Evolutionary conservation across 1,140 invertebrate species (phyloP).

Genomic region (Neocloeon triangulifer): DNA sequence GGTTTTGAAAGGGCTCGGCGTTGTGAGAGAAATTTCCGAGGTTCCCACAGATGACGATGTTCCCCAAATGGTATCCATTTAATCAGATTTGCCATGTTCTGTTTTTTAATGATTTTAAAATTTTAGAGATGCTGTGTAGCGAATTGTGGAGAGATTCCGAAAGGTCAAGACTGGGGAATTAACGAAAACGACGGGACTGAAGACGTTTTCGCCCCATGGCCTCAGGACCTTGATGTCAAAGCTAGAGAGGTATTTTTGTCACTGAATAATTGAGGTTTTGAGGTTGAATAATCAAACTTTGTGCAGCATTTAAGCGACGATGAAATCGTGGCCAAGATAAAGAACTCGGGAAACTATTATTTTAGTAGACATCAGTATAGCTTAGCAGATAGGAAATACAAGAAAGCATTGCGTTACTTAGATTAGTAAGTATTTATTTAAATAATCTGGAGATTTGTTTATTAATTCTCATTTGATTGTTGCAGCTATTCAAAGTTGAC

Average conservation of each 20-base stretch:
- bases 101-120: constrained; percentile 7
- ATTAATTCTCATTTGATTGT: no score
- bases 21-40: constrained; percentile 38
- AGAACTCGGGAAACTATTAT: constrained; percentile 43
- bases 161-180: constrained; percentile 34
- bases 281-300: constrained; percentile 2
- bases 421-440: constrained; percentile 18
- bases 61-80: constrained; percentile 25
- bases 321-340: constrained; percentile 30
- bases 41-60: constrained; percentile 26
- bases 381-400: constrained; percentile 42
- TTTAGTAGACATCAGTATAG: constrained; percentile 32
- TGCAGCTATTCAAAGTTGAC: constrained; percentile 5
- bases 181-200: constrained; percentile 39
- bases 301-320: constrained; percentile 17
- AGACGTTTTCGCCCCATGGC: constrained; percentile 47
- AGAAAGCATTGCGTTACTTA: constrained; percentile 45
- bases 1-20: constrained; percentile 43
- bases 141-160: constrained; percentile 46
- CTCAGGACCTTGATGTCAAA: constrained; percentile 38
- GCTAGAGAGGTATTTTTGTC: constrained; percentile 2
- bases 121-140: constrained; percentile 34
- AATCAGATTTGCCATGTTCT: neutral
- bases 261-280: neutral
- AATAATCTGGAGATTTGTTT: no score